These are phyloP conservation scores for Balaenoptera acutorostrata DNA, from an alignment of 2,113 vertebrate species.

Conservation along the genomic window DNA sequence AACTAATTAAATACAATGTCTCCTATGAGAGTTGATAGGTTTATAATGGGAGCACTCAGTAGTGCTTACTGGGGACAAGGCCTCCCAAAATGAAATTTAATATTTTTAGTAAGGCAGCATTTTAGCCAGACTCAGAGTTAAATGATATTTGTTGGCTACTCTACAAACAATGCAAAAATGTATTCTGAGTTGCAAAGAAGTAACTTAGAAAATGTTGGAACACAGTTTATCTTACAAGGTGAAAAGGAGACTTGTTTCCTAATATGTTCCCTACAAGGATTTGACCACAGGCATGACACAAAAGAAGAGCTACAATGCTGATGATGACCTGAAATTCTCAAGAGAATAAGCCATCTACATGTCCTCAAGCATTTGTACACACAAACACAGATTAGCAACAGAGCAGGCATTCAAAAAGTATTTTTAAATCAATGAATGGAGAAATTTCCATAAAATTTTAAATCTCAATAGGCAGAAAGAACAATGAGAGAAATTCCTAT, in stretches of 20 bases:
- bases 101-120: neutral
- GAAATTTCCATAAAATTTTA: neutral
- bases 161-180: neutral
- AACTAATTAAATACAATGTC: neutral
- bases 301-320: neutral
- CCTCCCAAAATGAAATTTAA: neutral
- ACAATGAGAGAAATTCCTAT: neutral
- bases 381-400: neutral
- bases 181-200: neutral
- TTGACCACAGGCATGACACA: neutral
- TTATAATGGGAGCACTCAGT: neutral
- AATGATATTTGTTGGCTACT: neutral
- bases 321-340: neutral
- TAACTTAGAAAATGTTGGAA: neutral
- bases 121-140: neutral
- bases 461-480: neutral
- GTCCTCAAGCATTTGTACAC: neutral
- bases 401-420: neutral
- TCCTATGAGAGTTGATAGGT: neutral
- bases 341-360: neutral
- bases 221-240: neutral
- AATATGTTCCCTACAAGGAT: neutral
- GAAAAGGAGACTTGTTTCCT: neutral
- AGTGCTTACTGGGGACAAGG: neutral
- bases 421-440: neutral